These are phyloP conservation scores for Brachymystax lenok DNA, from an alignment of 2,797 vertebrate genomes.

Conservation along the genomic window DNA sequence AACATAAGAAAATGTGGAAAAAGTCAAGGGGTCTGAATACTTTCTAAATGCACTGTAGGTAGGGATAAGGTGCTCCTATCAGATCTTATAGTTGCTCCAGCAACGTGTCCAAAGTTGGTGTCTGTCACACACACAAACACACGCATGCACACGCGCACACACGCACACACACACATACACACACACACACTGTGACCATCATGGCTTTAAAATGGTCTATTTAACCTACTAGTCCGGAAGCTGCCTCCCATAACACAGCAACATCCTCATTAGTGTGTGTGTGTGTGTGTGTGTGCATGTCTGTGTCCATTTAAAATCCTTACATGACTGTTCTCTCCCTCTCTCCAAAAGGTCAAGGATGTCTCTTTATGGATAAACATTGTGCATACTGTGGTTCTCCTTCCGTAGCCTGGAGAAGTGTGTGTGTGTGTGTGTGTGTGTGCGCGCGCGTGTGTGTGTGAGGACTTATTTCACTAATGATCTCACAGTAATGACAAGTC, in stretches of 20 bases:
- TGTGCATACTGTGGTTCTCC: slow-evolving; percentile 16
- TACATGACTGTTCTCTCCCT: slow-evolving; percentile 25
- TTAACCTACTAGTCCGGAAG: slow-evolving; percentile 41
- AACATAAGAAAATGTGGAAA: too few species aligned
- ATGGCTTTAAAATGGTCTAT: slow-evolving; percentile 21
- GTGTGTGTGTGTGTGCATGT: too few species aligned
- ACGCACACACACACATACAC: background rate
- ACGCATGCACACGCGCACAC: background rate
- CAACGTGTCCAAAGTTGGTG: background rate
- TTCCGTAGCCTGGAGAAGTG: slow-evolving; percentile 13
- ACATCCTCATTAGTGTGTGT: slow-evolving; percentile 7
- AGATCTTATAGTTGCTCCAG: background rate
- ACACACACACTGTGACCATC: background rate
- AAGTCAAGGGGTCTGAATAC: too few species aligned
- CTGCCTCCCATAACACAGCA: slow-evolving; percentile 16
- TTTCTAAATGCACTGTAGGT: too few species aligned
- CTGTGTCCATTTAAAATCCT: slow-evolving; percentile 27
- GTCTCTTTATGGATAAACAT: slow-evolving; percentile 43
- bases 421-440: background rate
- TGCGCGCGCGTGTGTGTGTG: background rate
- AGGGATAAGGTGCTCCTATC: background rate
- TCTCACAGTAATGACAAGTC: slow-evolving; percentile 17
- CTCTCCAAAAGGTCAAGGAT: slow-evolving; percentile 47
- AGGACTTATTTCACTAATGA: slow-evolving; percentile 42
- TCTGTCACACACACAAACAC: background rate